Conservation (phyloP, 2,113 vertebrate genomes). For the Potamarius usumacintae region DNA sequence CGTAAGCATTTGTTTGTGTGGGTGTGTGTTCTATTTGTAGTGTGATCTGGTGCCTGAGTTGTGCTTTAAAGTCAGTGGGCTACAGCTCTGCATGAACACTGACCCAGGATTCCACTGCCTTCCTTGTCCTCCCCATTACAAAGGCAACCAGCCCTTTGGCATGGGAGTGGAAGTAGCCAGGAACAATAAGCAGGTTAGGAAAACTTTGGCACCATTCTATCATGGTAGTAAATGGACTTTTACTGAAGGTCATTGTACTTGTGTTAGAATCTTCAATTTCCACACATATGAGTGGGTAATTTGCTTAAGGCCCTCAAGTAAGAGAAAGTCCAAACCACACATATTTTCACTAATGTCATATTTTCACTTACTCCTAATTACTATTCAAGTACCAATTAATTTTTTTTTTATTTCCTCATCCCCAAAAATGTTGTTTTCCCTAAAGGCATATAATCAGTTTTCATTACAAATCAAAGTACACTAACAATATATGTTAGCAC, state of each 20-base stretch:
- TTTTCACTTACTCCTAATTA: not conserved
- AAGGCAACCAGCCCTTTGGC: constrained; percentile 89
- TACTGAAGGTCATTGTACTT: not conserved
- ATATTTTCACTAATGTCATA: not conserved
- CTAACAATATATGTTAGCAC: no score
- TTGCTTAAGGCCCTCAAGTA: not conserved
- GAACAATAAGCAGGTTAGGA: constrained; percentile 86
- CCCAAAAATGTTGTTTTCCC: no score
- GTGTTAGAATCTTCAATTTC: not conserved
- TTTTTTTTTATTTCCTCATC: no score
- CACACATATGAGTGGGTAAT: not conserved
- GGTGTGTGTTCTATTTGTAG: constrained; percentile 62
- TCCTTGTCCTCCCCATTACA: constrained; percentile 91
- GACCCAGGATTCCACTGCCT: constrained; percentile 94
- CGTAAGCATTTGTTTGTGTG: not conserved
- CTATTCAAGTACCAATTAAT: not conserved
- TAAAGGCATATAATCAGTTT: no score
- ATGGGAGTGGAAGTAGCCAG: constrained; percentile 86
- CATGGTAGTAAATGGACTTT: not conserved
- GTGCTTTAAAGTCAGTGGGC: constrained; percentile 83
- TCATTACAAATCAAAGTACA: no score
- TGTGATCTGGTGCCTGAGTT: constrained; percentile 87
- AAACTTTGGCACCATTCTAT: not conserved
- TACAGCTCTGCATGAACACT: constrained; percentile 88
- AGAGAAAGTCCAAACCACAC: not conserved